Evolutionary conservation across 1,140 invertebrate genomes (phyloP).

Genomic region (Megalopta genalis): DNA sequence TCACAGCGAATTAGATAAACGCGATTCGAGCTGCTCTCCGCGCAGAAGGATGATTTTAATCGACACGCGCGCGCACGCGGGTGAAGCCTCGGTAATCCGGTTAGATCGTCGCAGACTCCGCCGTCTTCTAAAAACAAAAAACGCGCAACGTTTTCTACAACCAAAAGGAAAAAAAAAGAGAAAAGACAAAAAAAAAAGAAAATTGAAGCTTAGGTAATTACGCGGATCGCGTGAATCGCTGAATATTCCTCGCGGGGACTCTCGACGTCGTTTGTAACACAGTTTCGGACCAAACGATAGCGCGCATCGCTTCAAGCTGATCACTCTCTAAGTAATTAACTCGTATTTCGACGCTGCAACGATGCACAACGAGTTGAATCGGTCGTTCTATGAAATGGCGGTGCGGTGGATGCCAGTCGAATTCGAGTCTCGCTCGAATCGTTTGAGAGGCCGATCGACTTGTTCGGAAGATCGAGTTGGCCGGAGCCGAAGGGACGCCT

Average conservation of each 20-base stretch:
- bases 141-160: conserved; percentile 10
- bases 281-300: conserved; percentile 32
- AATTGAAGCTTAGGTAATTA: not conserved
- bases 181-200: not conserved
- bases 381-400: not conserved
- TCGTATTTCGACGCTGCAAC: conserved; percentile 7
- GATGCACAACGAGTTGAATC: not conserved
- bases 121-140: conserved; percentile 8
- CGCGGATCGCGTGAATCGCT: too few species aligned
- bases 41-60: too few species aligned
- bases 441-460: not conserved
- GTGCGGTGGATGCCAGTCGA: not conserved
- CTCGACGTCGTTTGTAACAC: not conserved
- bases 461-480: not conserved
- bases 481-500: conserved; percentile 3
- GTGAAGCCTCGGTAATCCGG: not conserved
- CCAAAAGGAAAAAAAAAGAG: not conserved
- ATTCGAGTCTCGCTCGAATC: too few species aligned
- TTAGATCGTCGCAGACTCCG: not conserved
- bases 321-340: not conserved
- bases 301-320: conserved; percentile 26
- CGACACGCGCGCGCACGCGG: too few species aligned
- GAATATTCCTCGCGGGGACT: too few species aligned
- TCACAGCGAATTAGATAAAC: not conserved
- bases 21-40: too few species aligned